Evolutionary conservation across 2,113 vertebrate species (phyloP).

Genomic region (Morone saxatilis): DNA sequence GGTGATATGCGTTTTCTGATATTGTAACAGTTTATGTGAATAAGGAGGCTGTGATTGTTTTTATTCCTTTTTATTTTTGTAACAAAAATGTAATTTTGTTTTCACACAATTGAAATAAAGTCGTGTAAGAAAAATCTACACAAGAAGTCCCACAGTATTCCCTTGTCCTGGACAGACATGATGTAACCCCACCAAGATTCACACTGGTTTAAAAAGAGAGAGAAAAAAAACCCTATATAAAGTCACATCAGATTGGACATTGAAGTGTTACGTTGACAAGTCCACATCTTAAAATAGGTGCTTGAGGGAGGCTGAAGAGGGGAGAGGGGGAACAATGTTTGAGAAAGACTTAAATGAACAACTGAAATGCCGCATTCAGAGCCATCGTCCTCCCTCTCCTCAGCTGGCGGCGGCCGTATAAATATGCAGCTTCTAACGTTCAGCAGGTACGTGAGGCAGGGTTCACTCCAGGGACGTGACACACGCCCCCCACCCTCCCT

Average conservation of each 20-base stretch:
- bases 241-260: slow-evolving; percentile 51
- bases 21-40: slow-evolving; percentile 63
- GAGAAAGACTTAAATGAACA: slow-evolving; percentile 37
- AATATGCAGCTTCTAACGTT: slow-evolving; percentile 57
- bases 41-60: slow-evolving; percentile 67
- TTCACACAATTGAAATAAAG: slow-evolving; percentile 85
- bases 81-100: slow-evolving; percentile 82
- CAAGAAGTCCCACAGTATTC: slow-evolving; percentile 69
- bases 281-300: slow-evolving; percentile 56
- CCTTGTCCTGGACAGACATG: slow-evolving; percentile 57
- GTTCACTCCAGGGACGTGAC: slow-evolving; percentile 51
- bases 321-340: slow-evolving; percentile 17
- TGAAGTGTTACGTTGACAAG: slow-evolving; percentile 58
- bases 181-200: slow-evolving; percentile 36
- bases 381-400: slow-evolving; percentile 33
- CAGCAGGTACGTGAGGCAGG: slow-evolving; percentile 57
- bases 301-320: slow-evolving; percentile 23
- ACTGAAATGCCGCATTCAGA: slow-evolving; percentile 44
- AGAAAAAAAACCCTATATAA: slow-evolving; percentile 2
- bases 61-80: slow-evolving; percentile 84
- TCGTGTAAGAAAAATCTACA: slow-evolving; percentile 87
- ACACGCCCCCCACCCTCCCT: background rate
- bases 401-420: slow-evolving; percentile 36
- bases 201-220: slow-evolving; percentile 49
- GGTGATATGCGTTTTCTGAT: slow-evolving; percentile 32